phyloP scores from a whole-genome alignment of 1,140 invertebrate species.

The Tachypleus tridentatus region DNA sequence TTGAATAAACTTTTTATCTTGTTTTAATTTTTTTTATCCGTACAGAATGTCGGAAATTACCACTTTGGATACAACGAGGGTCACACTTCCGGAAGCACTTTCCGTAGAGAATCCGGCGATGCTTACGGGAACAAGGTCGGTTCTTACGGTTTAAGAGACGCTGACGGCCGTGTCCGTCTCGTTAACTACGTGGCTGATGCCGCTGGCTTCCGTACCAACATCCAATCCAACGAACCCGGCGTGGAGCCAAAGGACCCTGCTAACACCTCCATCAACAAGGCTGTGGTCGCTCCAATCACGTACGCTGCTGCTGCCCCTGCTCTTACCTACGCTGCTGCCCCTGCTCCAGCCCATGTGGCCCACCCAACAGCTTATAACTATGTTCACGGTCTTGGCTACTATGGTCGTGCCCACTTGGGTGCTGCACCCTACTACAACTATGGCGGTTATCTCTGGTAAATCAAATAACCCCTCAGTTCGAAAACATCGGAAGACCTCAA shows the following conservation, averaged over 20 bases:
- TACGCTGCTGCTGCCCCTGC: neutral
- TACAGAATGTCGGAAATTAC: slow-evolving; percentile 16
- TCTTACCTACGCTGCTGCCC: neutral
- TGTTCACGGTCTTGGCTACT: no score
- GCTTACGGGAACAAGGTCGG: slow-evolving; percentile 21
- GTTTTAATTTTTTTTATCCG: neutral
- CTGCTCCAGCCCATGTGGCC: no score
- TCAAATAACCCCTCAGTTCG: no score
- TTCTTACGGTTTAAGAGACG: slow-evolving; percentile 23
- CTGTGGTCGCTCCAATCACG: neutral
- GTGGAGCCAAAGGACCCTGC: slow-evolving; percentile 22
- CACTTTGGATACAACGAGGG: slow-evolving; percentile 26
- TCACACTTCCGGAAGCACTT: slow-evolving; percentile 23
- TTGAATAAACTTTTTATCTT: no score
- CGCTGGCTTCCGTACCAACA: slow-evolving; percentile 18
- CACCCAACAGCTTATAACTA: no score
- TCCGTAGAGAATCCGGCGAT: slow-evolving; percentile 24
- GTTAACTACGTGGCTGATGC: slow-evolving; percentile 26
- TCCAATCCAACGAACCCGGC: slow-evolving; percentile 23
- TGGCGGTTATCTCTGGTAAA: no score
- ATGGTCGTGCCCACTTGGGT: no score
- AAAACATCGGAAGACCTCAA: no score
- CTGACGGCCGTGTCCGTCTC: slow-evolving; percentile 25
- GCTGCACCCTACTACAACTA: no score
- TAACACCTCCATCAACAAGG: slow-evolving; percentile 19